Evolutionary conservation across 2,797 vertebrate species (phyloP), one percentile per base, ranked within the genome.

Genomic region (Chaetophractus vellerosus): DNA sequence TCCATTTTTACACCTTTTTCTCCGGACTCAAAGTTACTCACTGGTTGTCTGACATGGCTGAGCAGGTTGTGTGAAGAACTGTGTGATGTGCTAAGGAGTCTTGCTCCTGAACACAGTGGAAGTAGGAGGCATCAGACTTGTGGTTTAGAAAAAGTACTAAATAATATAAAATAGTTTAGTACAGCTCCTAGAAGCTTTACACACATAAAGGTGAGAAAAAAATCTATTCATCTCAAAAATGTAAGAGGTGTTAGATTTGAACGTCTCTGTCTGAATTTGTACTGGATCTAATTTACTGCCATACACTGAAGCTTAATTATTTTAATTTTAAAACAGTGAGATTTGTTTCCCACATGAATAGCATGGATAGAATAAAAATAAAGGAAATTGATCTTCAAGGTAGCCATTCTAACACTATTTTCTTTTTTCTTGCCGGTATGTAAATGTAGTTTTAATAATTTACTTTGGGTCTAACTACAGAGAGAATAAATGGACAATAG

Each of bases 101-200:
- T 81, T 95, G 78, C 24, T 84, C 19, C 21, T 95, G 57, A 82
- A 18, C 52, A 5, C 19, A 90, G 8, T 61, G 76, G 23, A 24
- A 71, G 16, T 92, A 9, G 64, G 4, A 3, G 31, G 0, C 14
- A 75, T 75, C 48, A 31, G 64, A 14, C 28, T 23, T 63, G 31
- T n/a, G 66, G 76, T 94, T 95, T 92, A 92, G 74, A 68, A 88
- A 93, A 87, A 90, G 18, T 6, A n/a, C 18, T 36, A 26, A 71
- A 57, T 68, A 36, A 45, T 59, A 48, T 78, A 68, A 57, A 66
- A 31, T 71, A 52, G 41, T 69, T 93, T 45, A 9, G 26, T 55
- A 26, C 11, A 61, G 16, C 24, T 89, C 86, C 15, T 75, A 7
- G 33, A 87, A 50, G 31, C 71, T 83, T 83, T 84, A 57, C 28